phyloP scores from a whole-genome alignment of 2,113 vertebrate genomes.

The Aspiorhynchus laticeps region DNA sequence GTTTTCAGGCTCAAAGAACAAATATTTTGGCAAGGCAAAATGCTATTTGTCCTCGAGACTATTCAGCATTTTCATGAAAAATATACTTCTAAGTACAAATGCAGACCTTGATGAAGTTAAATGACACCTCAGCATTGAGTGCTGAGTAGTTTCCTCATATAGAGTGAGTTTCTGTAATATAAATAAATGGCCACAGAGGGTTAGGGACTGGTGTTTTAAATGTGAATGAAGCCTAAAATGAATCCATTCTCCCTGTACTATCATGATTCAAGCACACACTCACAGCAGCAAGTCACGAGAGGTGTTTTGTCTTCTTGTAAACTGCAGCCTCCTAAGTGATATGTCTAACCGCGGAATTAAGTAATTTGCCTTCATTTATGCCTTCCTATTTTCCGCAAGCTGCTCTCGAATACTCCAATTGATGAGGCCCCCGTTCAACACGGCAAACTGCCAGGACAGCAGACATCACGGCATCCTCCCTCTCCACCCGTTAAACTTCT shows the following conservation, averaged over 20 bases:
- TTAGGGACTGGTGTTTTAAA: background rate
- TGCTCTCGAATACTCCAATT: constrained; percentile 32
- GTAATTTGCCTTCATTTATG: constrained; percentile 46
- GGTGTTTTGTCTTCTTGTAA: constrained; percentile 41
- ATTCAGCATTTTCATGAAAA: background rate
- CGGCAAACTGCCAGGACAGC: constrained; percentile 30
- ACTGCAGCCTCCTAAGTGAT: constrained; percentile 30
- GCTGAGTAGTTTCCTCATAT: background rate
- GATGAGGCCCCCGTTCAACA: constrained; percentile 7
- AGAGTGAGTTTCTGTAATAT: background rate
- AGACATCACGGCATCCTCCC: constrained; percentile 9
- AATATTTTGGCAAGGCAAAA: background rate
- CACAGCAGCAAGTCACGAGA: background rate
- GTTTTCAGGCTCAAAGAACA: background rate
- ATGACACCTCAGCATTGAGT: background rate
- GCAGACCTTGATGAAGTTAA: background rate
- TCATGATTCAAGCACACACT: background rate
- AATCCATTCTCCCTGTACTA: background rate
- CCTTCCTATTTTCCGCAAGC: constrained; percentile 21
- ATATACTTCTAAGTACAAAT: background rate
- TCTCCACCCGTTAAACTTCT: constrained; percentile 43
- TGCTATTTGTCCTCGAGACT: background rate
- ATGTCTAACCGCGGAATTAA: constrained; percentile 46
- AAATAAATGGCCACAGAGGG: background rate
- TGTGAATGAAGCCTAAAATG: background rate